A percentile compares a stretch with the other conserved stretches of the same genome.
These are phyloP conservation scores for Ethmia dodecea DNA, from an alignment of 2,888 invertebrate species.

Conservation along the genomic window DNA sequence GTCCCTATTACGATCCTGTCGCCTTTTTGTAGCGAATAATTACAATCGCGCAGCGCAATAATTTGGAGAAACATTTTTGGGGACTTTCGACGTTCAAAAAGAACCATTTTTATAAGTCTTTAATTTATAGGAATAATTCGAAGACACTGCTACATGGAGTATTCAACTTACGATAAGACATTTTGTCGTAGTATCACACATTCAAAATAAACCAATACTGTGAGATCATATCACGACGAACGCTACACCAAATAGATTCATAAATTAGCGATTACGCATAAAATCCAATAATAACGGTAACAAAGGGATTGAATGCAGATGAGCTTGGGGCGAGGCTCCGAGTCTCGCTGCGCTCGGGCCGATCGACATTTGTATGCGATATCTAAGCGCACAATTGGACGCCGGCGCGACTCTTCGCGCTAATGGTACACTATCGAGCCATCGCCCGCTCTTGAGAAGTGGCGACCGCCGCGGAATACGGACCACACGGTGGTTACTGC, in stretches of 20 bases:
- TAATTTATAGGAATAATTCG: background rate
- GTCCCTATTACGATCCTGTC: slow-evolving; percentile 66
- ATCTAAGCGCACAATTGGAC: slow-evolving; percentile 76
- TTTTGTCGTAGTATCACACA: no score
- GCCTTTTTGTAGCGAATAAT: slow-evolving; percentile 70
- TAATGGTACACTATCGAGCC: slow-evolving; percentile 75
- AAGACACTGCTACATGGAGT: background rate
- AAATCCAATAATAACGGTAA: slow-evolving; percentile 70
- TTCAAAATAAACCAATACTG: background rate
- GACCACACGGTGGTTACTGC: slow-evolving; percentile 63
- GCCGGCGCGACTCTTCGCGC: slow-evolving; percentile 75
- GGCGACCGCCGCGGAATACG: slow-evolving; percentile 63
- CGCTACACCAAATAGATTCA: slow-evolving; percentile 35
- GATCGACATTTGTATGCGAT: slow-evolving; percentile 77
- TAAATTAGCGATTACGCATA: slow-evolving; percentile 74
- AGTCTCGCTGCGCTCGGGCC: slow-evolving; percentile 35
- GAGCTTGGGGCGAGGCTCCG: slow-evolving; percentile 43
- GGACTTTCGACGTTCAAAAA: slow-evolving; percentile 5
- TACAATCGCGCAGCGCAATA: slow-evolving; percentile 50
- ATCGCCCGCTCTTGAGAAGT: slow-evolving; percentile 65
- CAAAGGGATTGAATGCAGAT: slow-evolving; percentile 77
- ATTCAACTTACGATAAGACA: no score
- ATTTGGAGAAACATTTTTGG: slow-evolving; percentile 32
- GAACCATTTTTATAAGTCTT: background rate
- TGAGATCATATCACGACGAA: background rate